Evolutionary conservation across 2,113 vertebrate species (phyloP), one percentile per base, ranked within the genome.

Genomic region (Scolopax mira): DNA sequence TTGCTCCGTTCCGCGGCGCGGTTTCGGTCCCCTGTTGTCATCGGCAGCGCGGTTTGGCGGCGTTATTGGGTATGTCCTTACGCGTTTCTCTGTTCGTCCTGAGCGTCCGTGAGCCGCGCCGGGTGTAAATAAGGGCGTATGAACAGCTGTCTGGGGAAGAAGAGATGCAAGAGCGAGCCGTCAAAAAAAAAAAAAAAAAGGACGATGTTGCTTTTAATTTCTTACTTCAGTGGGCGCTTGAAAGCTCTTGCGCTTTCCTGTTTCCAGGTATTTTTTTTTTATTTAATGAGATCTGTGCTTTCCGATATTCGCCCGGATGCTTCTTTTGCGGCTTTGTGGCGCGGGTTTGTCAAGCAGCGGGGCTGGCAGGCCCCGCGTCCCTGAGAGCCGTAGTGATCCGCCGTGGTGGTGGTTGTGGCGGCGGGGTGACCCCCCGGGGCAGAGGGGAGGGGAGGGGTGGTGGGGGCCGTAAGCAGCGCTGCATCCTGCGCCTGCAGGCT

Each of bases 401-500:
- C 28, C 2, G 2, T 16, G 9, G 15, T 33, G 5, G 13, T 18
- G 8, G 61, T 10, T 7, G 46, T 1, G 6, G 54, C 6, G 21
- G 33, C 22, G 1, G 60, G 33, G 14, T 58, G 72, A 58, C 25
- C 35, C 24, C 51, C 21, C 51, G 7, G 6, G 49, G 44, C 2
- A 21, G 6, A 15, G 61, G 46, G 8, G 6, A 15, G 61, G 46
- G 8, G 49, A 6, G 18, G 30, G 2, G 30, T 2, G 33, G 13
- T 19, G 11, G 35, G 41, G 18, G 25, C 60, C 2, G 0, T 9
- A 3, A 9, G 49, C 1, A 35, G 21, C 10, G 1, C 57, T 37
- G 1, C 4, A 2, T 4, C 13, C 55, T 37, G 1, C 46, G 7
- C 28, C 58, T 13, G 39, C 8, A 0, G 0, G 7, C 22, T 24